phyloP scores from a whole-genome alignment of 2,797 vertebrate species.

The Crocidura indochinensis region DNA sequence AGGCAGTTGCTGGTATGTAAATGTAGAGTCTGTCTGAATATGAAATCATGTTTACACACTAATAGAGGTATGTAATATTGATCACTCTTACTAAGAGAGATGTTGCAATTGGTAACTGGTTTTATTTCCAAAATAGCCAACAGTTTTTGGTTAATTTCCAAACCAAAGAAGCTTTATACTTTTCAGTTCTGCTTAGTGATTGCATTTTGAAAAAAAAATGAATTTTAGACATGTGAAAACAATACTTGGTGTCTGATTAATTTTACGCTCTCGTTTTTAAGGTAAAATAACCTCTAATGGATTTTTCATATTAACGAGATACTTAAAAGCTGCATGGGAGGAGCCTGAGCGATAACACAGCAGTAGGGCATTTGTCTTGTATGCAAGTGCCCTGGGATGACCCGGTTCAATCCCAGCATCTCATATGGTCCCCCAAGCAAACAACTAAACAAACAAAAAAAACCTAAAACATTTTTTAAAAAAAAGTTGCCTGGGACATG shows the following conservation, averaged over 20 bases:
- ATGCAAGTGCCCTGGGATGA: too few relatives aligned
- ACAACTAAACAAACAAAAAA: too few relatives aligned
- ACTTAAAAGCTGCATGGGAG: not conserved
- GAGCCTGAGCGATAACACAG: not conserved
- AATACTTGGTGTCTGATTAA: not conserved
- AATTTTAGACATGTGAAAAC: not conserved
- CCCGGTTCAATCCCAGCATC: too few relatives aligned
- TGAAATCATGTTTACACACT: slow-evolving; percentile 4
- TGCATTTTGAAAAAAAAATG: not conserved
- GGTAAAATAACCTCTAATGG: not conserved
- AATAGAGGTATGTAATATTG: not conserved
- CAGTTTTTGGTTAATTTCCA: slow-evolving; percentile 43
- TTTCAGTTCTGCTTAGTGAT: not conserved
- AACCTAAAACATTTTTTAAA: too few relatives aligned
- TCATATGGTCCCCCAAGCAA: too few relatives aligned
- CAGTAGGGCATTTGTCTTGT: not conserved
- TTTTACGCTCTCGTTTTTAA: not conserved
- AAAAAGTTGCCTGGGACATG: not conserved
- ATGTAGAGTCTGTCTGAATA: not conserved
- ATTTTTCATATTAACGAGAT: not conserved
- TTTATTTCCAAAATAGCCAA: slow-evolving; percentile 21
- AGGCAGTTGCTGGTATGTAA: not conserved
- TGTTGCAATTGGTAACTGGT: not conserved
- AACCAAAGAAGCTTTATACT: slow-evolving; percentile 26
- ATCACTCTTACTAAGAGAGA: not conserved